These are phyloP conservation scores for Unio delphinus DNA, from an alignment of 2,888 invertebrate species.

Conservation along the genomic window DNA sequence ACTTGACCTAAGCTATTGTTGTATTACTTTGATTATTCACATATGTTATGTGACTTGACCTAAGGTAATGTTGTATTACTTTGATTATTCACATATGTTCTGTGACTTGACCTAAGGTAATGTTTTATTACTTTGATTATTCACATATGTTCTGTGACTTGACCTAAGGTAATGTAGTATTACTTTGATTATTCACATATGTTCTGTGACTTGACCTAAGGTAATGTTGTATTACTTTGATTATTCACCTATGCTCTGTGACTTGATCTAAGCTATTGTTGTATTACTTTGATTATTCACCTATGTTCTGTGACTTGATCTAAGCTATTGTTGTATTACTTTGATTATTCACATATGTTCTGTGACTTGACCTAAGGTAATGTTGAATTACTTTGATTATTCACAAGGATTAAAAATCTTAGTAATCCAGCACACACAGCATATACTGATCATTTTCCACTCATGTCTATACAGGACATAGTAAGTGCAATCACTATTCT, in stretches of 20 bases:
- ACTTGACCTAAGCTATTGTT: conserved; percentile 48
- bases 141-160: conserved; percentile 58
- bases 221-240: neutral
- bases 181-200: conserved; percentile 30
- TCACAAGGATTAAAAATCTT: too few species aligned
- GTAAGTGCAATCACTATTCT: too few species aligned
- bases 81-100: conserved; percentile 48
- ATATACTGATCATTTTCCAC: too few species aligned
- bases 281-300: neutral
- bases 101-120: conserved; percentile 50
- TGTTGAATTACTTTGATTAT: neutral
- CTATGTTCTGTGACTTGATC: conserved; percentile 63
- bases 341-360: conserved; percentile 48
- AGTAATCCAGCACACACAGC: too few species aligned
- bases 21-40: neutral
- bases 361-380: conserved; percentile 50
- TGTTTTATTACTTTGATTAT: neutral
- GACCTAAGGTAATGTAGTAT: conserved; percentile 37
- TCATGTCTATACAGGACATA: too few species aligned
- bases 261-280: conserved; percentile 47
- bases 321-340: conserved; percentile 17
- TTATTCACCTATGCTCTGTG: conserved; percentile 51
- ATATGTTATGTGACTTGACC: conserved; percentile 63
- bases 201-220: conserved; percentile 60
- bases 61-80: conserved; percentile 16